A percentile compares a stretch with the other conserved stretches of the same genome.
These are phyloP conservation scores for Salvator merianae DNA, from an alignment of 2,113 vertebrate genomes.

Conservation along the genomic window DNA sequence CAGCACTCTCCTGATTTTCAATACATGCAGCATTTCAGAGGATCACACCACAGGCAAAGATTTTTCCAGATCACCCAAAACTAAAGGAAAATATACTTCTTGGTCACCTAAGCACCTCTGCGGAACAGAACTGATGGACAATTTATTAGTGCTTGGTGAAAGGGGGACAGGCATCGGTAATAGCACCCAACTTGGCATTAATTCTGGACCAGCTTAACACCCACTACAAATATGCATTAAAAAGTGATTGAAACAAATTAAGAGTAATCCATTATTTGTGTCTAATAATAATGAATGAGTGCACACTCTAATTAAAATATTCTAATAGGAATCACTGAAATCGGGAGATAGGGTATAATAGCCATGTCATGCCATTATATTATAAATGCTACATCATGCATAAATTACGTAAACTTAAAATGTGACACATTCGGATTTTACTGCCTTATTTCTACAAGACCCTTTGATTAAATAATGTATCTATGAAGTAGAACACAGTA, in stretches of 20 bases:
- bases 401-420: conserved; percentile 64
- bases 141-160: not conserved
- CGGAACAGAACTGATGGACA: not conserved
- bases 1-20: no score
- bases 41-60: not conserved
- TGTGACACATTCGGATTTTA: conserved; percentile 55
- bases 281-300: conserved; percentile 37
- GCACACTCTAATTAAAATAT: conserved; percentile 43
- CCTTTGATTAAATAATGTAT: conserved; percentile 69
- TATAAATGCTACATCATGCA: conserved; percentile 16
- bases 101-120: not conserved
- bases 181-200: not conserved
- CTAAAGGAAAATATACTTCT: not conserved
- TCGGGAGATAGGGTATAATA: conserved; percentile 42
- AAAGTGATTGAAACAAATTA: conserved; percentile 2
- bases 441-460: conserved; percentile 56
- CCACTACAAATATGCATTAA: not conserved
- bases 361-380: conserved; percentile 1
- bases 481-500: conserved; percentile 57
- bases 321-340: conserved; percentile 42
- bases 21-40: no score
- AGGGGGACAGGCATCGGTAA: not conserved
- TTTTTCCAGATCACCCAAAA: not conserved
- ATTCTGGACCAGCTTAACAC: not conserved
- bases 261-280: conserved; percentile 31